These are phyloP conservation scores for Mohoua ochrocephala DNA, from an alignment of 2,113 vertebrate species.

Conservation along the genomic window DNA sequence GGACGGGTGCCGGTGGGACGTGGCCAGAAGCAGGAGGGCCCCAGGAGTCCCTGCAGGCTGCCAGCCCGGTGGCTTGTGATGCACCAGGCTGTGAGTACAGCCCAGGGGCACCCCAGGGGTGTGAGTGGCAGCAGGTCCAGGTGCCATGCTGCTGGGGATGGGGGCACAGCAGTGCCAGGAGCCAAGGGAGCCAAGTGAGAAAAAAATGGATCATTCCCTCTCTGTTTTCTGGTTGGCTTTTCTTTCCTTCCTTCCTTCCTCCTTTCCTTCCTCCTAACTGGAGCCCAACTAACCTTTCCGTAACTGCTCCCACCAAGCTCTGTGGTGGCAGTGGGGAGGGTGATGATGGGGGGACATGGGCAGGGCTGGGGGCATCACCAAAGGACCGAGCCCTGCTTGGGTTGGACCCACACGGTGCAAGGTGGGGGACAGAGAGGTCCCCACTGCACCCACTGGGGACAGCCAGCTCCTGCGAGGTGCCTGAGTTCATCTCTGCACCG, in stretches of 20 bases:
- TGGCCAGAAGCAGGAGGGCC: background rate
- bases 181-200: slow-evolving; percentile 23
- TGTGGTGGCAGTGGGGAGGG: background rate
- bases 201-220: slow-evolving; percentile 30
- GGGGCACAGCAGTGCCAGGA: background rate
- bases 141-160: fast-evolving
- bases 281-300: slow-evolving; percentile 54
- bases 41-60: background rate
- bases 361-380: background rate
- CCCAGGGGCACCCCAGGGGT: background rate
- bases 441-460: background rate
- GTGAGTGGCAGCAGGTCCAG: background rate
- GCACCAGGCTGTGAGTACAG: background rate
- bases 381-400: background rate
- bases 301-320: background rate
- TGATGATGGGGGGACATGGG: background rate
- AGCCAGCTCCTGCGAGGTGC: background rate
- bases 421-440: background rate
- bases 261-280: slow-evolving; percentile 47
- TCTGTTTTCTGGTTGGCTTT: slow-evolving; percentile 57
- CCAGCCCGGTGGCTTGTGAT: background rate
- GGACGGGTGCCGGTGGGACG: fast-evolving
- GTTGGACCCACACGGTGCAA: fast-evolving
- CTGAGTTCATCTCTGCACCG: background rate
- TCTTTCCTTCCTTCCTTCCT: slow-evolving; percentile 48